Evolutionary conservation across 2,113 vertebrate species (phyloP), one percentile per base, ranked within the genome.

Genomic region (Tauraco erythrolophus): DNA sequence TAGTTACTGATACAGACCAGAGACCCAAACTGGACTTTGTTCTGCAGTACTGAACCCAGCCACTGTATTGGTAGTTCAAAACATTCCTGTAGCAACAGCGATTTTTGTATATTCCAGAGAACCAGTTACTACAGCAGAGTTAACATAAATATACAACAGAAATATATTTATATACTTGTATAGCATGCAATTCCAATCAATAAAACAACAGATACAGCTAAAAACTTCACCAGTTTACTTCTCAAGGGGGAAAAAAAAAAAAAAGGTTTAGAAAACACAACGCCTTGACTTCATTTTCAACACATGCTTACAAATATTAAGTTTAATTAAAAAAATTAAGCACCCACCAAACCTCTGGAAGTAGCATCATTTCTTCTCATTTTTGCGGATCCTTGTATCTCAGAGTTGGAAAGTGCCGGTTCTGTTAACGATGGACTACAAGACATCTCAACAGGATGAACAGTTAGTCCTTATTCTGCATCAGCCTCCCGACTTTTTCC

Each of bases 301-400:
- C 19, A 27, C 4, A 4, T 4, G 5, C 22, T 54, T 50, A 56
- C 15, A 80, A 79, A 71, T 23, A 14, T 6, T 78, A 71, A 31
- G 56, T 58, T 60, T 43, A 10, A 60, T 53, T 50, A 25, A 23
- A 77, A 53, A 93, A 71, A 58, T 62, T 61, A 51, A 82, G 31
- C 30, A 95, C 97, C 37, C 31, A 97, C 97, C 98, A 11, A 10
- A 57, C 14, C 37, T 10, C 69, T 64, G 45, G 74, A 27, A 43
- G 62, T 10, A 61, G 71, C 27, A 3, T 64, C 48, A 7, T 60
- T 81, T 71, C 50, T 75, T 12, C 69, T 71, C 78, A 79, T 84
- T 94, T 96, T 64, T 35, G 48, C 1, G 1, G 80, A 35, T 80
- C 64, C 64, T 80, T 79, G 84, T 14, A 61, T 43, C 13, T 91